Base-by-base conservation (phyloP, 2,113 vertebrate species). In the Ranitomeya variabilis region DNA sequence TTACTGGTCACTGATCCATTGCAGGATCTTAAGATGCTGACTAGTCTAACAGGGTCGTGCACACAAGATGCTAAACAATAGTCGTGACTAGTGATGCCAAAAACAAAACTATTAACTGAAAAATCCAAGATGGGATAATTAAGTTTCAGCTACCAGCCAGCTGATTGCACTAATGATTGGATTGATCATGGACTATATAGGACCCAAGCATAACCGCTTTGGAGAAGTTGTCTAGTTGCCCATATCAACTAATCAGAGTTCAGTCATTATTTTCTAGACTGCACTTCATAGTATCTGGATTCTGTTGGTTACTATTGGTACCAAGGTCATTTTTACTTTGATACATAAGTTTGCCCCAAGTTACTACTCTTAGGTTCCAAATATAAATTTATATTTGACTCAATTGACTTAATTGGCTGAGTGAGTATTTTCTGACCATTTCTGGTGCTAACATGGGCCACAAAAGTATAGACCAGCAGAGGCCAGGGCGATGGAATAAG, bases 1-100 rank as follows among this genome's bases (percentile, higher is more conserved):
- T 80, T 80, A 51, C 31, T 80, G 76, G 55, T 69, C 62, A 66
- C 76, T 67, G 60, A 67, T 86, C 74, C 21, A 57, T 37, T 62
- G 31, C 51, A 86, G 51, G 10, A 16, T 51, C 73, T 31, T 4
- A 7, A 69, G 67, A 74, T 13, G 51, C n/a, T 18, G 76, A 69
- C 1, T 16, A 77, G 26, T 31, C 16, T 37, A 77, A 52, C 2
- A 3, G 11, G 9, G 3, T 37, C 15, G 26, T 37, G 7, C 11
- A 37, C 26, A 73, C 37, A 73, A 15, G 26, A 73, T 37, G 23
- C 4, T 37, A 15, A 69, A 69, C 37, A 16, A 67, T 67, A n/a
- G 8, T 51, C 19, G 2, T 23, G 9, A 67, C 9, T 23, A 10
- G 11, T 10, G 1, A 67, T 4, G 7, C 62, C 18, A 7, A 64